Percentiles rank a stretch among this genome's conserved stretches.
These are phyloP conservation scores for Cosmopolites sordidus DNA, from an alignment of 2,888 invertebrate species.

Conservation along the genomic window DNA sequence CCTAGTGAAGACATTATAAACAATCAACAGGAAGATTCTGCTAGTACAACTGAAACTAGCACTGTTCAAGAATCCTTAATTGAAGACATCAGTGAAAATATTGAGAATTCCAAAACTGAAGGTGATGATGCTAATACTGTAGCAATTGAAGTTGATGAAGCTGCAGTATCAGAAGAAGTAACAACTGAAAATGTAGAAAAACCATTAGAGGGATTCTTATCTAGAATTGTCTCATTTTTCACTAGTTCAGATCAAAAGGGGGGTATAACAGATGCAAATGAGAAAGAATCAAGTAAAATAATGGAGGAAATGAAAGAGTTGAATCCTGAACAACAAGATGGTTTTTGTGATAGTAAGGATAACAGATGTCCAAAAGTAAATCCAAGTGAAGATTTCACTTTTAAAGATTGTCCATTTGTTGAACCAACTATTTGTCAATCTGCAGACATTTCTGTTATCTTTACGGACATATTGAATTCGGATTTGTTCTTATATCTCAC, in stretches of 20 bases:
- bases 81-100: too few species aligned
- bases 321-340: too few species aligned
- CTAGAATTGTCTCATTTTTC: constrained; percentile 8
- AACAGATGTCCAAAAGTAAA: constrained; percentile 4
- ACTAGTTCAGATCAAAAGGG: neutral
- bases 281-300: too few species aligned
- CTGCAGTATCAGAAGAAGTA: neutral
- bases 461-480: constrained; percentile 29
- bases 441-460: neutral
- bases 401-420: too few species aligned
- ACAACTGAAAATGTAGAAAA: neutral
- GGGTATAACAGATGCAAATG: too few species aligned
- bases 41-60: neutral
- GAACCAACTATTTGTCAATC: too few species aligned
- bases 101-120: neutral
- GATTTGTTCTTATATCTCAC: constrained; percentile 37
- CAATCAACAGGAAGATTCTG: too few species aligned
- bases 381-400: neutral
- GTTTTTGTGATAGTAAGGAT: constrained; percentile 6
- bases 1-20: too few species aligned
- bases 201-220: constrained; percentile 8
- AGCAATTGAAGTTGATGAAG: neutral
- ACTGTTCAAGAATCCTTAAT: neutral
- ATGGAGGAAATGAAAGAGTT: too few species aligned
- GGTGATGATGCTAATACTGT: neutral